Evolutionary conservation across 2,888 invertebrate species (phyloP), one percentile per base, ranked within the genome.

Genomic region (Parelbella ahira): DNA sequence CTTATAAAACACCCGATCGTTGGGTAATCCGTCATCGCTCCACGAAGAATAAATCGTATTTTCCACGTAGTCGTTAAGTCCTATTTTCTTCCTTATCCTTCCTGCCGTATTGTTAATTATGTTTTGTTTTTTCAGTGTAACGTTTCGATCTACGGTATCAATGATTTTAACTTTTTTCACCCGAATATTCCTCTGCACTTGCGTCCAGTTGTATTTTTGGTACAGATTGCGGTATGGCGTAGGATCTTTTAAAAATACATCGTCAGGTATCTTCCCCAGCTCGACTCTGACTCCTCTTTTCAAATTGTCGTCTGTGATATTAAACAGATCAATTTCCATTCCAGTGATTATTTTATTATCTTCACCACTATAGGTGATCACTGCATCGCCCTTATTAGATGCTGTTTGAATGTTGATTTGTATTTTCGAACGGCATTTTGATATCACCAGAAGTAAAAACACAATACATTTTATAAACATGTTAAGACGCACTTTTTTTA

Each of bases 221-320:
- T 60, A 84, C 4, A 79, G 30, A 37, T 79, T 48, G 0, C 67
- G 63, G 20, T 77, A 74, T 0, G 53, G 45, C 0, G 83, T 83
- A 0, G 82, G 82, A 13, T 83, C 75, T 33, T 56, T 73, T 1
- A 81, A 24, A 37, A 66, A 83, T 6, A 82, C 51, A 3, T 71
- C 58, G 0, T 76, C 53, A 0, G 84, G 79, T 2, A 28, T 49
- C 48, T 51, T 72, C 0, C 79, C 82, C 0, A 84, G 45, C 53
- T 78, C 77, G 0, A 66, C 38, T 34, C 45, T 48, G 1, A 77
- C 48, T 0, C 78, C 82, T 47, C 34, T 48, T 13, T 74, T 80
- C 2, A 84, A 45, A 47, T 72, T 77, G 1, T 54, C 54, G 4
- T 61, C 56, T 4, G 72, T 75, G 1, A 82, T 48, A 29, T 83